phyloP scores from a whole-genome alignment of 35 echinoderm and acorn worm species.

The Chiridota heheva region DNA sequence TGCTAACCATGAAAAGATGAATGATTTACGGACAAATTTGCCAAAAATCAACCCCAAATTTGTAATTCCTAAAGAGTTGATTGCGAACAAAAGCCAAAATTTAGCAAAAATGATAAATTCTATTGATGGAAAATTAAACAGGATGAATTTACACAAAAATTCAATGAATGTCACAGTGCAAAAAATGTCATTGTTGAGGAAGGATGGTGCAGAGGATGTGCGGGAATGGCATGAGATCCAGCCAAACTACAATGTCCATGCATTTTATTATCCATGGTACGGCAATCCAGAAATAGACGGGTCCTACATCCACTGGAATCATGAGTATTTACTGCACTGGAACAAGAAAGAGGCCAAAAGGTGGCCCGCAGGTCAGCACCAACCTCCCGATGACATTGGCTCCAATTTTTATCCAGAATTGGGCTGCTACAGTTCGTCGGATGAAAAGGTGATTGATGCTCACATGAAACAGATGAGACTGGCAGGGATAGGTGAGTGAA shows the following conservation, averaged over 20 bases:
- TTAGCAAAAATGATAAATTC: too few species aligned
- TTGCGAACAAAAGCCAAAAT: too few species aligned
- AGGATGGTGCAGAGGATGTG: slow-evolving; percentile 5
- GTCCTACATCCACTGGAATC: slow-evolving; percentile 86
- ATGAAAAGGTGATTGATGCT: slow-evolving; percentile 69
- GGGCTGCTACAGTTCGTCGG: slow-evolving; percentile 88
- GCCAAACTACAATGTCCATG: slow-evolving; percentile 79
- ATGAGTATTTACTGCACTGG: slow-evolving; percentile 82
- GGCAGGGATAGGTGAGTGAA: slow-evolving; percentile 74
- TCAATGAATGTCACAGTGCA: too few species aligned
- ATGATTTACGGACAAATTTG: too few species aligned
- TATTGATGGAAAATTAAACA: too few species aligned
- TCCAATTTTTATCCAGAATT: slow-evolving; percentile 95
- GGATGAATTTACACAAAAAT: too few species aligned
- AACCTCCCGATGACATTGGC: slow-evolving; percentile 88
- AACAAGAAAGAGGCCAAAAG: slow-evolving; percentile 74
- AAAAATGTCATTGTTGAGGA: slow-evolving; percentile 27
- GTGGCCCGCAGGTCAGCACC: slow-evolving; percentile 54
- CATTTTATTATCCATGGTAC: slow-evolving; percentile 98
- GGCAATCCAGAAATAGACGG: slow-evolving; percentile 79
- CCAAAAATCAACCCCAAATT: too few species aligned
- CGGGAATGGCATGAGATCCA: slow-evolving; percentile 1
- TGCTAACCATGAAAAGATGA: too few species aligned
- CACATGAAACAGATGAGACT: slow-evolving; percentile 92
- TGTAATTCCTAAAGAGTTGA: too few species aligned